These are phyloP conservation scores for Gouania willdenowi DNA, from an alignment of 2,797 vertebrate genomes.

Conservation along the genomic window DNA sequence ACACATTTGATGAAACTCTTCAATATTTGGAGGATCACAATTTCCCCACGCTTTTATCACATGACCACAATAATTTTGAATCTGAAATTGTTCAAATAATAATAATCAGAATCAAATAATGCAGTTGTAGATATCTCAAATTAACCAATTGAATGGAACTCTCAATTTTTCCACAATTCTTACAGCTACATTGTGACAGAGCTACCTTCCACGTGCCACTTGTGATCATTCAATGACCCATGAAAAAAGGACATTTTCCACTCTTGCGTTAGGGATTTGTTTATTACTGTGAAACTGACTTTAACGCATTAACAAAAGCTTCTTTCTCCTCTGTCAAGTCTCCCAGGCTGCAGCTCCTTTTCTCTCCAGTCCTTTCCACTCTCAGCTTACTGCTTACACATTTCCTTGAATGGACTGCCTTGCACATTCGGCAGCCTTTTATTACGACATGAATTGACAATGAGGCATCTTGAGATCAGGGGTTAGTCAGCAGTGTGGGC, in stretches of 20 bases:
- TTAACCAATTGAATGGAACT: no score
- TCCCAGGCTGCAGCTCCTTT: conserved; percentile 31
- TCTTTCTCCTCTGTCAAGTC: conserved; percentile 13
- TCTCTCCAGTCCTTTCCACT: conserved; percentile 25
- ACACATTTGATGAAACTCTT: no score
- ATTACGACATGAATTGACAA: conserved; percentile 48
- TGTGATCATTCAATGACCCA: conserved; percentile 8
- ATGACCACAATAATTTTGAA: no score
- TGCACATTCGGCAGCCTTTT: conserved; percentile 33
- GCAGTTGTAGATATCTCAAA: no score
- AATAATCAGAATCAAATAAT: no score
- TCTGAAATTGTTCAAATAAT: no score
- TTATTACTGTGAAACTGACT: conserved; percentile 40
- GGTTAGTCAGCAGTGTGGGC: conserved; percentile 24
- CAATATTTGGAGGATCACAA: no score
- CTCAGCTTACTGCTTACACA: conserved; percentile 23
- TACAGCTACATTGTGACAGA: no score
- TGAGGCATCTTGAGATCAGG: conserved; percentile 22
- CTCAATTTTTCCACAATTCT: no score
- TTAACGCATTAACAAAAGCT: conserved; percentile 33
- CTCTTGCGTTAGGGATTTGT: conserved; percentile 14
- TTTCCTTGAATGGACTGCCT: conserved; percentile 19
- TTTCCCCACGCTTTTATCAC: no score
- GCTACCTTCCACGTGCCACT: no score
- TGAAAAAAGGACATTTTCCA: conserved; percentile 18